Percentiles rank a stretch among this genome's conserved stretches.
Conservation (phyloP, 2,113 vertebrate genomes). For the Dendrocopos noguchii region DNA sequence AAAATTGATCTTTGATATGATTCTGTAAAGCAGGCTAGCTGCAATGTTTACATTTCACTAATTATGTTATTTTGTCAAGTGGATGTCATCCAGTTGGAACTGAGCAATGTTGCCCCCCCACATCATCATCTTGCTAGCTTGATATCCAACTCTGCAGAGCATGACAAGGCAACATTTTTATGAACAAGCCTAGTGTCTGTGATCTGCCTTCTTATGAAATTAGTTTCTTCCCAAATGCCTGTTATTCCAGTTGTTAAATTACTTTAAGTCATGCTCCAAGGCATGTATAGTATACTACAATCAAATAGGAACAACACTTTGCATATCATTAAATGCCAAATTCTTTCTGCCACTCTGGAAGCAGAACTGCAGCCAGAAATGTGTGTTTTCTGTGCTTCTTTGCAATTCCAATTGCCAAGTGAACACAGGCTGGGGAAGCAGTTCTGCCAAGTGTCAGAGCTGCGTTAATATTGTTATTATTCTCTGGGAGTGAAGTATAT, state of each 20-base stretch:
- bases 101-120: neutral
- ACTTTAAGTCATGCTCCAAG: constrained; percentile 80
- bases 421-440: constrained; percentile 53
- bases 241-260: constrained; percentile 83
- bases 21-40: neutral
- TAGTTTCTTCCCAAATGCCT: constrained; percentile 79
- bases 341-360: constrained; percentile 71
- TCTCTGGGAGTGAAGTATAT: constrained; percentile 63
- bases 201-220: constrained; percentile 76
- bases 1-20: neutral
- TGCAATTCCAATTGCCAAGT: constrained; percentile 71
- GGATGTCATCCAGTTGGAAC: neutral
- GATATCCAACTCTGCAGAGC: constrained; percentile 37
- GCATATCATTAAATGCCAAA: constrained; percentile 78
- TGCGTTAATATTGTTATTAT: constrained; percentile 73
- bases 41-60: neutral
- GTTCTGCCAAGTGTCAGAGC: constrained; percentile 68
- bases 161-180: constrained; percentile 70
- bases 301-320: constrained; percentile 73
- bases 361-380: constrained; percentile 70
- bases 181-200: constrained; percentile 69
- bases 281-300: constrained; percentile 76
- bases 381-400: constrained; percentile 52
- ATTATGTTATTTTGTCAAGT: neutral
- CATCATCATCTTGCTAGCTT: neutral